Percentiles rank a stretch among this genome's conserved stretches.
Evolutionary conservation across 2,888 invertebrate species (phyloP).

Genomic region (Macrosoma leucophasiata): DNA sequence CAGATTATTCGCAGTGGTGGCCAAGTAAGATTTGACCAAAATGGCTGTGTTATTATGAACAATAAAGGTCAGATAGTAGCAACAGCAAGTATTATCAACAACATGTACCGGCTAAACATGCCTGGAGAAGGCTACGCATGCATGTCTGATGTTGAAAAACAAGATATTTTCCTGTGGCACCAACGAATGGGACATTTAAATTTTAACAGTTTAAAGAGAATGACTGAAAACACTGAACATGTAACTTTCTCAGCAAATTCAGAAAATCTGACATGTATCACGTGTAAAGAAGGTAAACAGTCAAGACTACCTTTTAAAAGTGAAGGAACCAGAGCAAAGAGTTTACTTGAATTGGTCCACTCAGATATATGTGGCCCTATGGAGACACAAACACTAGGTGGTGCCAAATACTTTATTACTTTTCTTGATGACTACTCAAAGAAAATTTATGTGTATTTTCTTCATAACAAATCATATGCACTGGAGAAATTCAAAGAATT

Average conservation of each 20-base stretch:
- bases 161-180: constrained; percentile 19
- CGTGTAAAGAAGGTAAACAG: constrained; percentile 16
- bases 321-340: constrained; percentile 5
- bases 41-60: constrained; percentile 18
- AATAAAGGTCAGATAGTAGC: constrained; percentile 15
- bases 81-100: constrained; percentile 17
- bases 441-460: constrained; percentile 19
- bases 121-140: constrained; percentile 7
- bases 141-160: constrained; percentile 10
- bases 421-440: constrained; percentile 21
- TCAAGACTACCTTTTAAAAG: constrained; percentile 15
- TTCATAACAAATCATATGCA: constrained; percentile 10
- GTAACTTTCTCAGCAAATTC: constrained; percentile 6
- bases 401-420: constrained; percentile 19
- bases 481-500: constrained; percentile 18
- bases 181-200: constrained; percentile 24
- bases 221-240: constrained; percentile 11
- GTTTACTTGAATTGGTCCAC: constrained; percentile 15
- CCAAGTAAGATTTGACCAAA: constrained; percentile 21
- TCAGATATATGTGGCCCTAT: constrained; percentile 23
- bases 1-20: constrained; percentile 20
- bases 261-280: constrained; percentile 11
- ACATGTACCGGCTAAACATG: constrained; percentile 23
- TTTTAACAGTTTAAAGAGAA: constrained; percentile 16
- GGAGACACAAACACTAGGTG: constrained; percentile 19